These are phyloP conservation scores for Parasteatoda lunata DNA, from an alignment of 2,888 invertebrate genomes.

Conservation along the genomic window DNA sequence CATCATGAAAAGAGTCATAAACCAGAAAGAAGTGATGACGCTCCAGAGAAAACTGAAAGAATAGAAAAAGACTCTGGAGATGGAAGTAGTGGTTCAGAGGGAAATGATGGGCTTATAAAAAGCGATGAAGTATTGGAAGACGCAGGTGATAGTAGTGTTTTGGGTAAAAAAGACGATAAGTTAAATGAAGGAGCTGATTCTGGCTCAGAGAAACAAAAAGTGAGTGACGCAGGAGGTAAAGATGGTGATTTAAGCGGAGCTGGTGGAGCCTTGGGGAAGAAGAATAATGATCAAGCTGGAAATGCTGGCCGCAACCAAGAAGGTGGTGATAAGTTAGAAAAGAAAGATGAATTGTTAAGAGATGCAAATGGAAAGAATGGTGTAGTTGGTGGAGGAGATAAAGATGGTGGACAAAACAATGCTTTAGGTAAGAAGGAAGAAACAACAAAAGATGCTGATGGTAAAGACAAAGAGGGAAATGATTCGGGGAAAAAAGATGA, in stretches of 20 bases:
- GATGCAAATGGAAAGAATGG: not conserved
- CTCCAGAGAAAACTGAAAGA: not conserved
- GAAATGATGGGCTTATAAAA: not conserved
- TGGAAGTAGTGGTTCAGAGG: not conserved
- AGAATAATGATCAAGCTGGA: not conserved
- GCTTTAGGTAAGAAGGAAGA: not conserved
- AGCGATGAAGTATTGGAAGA: not conserved
- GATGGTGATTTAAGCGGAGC: not conserved
- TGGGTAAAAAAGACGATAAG: not conserved
- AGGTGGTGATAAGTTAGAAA: not conserved
- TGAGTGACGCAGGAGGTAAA: not conserved
- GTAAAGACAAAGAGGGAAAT: not conserved
- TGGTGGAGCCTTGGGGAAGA: not conserved
- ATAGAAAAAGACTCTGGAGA: not conserved
- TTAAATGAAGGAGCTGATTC: not conserved
- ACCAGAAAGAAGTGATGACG: too few relatives aligned
- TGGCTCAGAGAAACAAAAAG: not conserved
- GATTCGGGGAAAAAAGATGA: not conserved
- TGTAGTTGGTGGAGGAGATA: not conserved
- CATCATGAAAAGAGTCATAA: too few relatives aligned
- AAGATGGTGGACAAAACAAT: not conserved
- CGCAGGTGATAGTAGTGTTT: not conserved
- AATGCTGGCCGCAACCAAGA: not conserved
- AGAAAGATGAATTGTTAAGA: not conserved
- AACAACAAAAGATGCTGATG: not conserved